Evolutionary conservation across 2,888 invertebrate species (phyloP).

Genomic region (Limnephilus marmoratus): DNA sequence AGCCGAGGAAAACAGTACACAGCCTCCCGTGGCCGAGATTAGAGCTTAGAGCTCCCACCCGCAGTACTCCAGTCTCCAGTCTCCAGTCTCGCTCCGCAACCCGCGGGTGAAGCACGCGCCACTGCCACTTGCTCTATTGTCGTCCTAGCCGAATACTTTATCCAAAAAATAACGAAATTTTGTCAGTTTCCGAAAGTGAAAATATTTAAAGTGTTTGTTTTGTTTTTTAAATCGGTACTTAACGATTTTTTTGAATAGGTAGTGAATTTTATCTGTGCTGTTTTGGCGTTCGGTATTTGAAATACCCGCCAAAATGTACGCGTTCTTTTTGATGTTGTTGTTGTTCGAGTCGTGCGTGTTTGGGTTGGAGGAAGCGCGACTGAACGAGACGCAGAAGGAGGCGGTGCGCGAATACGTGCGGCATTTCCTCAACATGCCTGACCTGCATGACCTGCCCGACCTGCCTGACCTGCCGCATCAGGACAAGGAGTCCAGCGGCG

Average conservation of each 20-base stretch:
- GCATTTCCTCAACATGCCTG: slow-evolving; percentile 54
- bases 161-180: neutral
- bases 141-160: neutral
- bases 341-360: slow-evolving; percentile 37
- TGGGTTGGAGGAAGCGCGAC: slow-evolving; percentile 22
- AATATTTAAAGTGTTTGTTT: neutral
- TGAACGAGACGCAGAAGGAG: slow-evolving; percentile 61
- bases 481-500: slow-evolving; percentile 5
- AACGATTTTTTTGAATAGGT: neutral
- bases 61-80: no score
- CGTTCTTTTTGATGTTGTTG: slow-evolving; percentile 35
- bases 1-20: neutral
- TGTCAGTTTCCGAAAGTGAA: slow-evolving; percentile 3
- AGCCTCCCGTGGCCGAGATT: neutral
- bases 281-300: neutral
- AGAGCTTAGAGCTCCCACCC: no score
- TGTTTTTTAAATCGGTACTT: neutral
- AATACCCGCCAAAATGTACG: slow-evolving; percentile 26
- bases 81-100: slow-evolving; percentile 24
- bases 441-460: no score
- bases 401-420: slow-evolving; percentile 55
- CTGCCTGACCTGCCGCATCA: neutral
- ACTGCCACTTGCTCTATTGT: neutral
- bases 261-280: neutral
- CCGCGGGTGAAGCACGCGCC: slow-evolving; percentile 1